phyloP scores from a whole-genome alignment of 92 coral and sea anemone species.

The Ricordea florida region DNA sequence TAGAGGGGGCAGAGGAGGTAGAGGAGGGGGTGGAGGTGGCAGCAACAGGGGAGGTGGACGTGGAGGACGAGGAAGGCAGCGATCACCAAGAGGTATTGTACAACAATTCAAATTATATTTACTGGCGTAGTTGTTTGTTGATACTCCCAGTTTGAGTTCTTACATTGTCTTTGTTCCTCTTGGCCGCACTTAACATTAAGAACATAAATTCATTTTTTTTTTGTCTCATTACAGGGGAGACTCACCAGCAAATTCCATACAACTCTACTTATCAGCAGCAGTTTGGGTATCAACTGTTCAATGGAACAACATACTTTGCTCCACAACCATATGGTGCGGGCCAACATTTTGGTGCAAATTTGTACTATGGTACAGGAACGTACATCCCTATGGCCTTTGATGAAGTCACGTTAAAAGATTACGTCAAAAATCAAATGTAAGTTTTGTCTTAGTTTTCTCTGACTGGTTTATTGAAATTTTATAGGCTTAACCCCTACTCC shows the following conservation, averaged over 20 bases:
- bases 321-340: constrained; percentile 60
- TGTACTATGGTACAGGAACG: constrained; percentile 71
- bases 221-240: constrained; percentile 23
- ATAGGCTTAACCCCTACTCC: too few species aligned
- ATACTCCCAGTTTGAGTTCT: too few species aligned
- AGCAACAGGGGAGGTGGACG: too few species aligned
- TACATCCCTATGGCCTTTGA: constrained; percentile 61
- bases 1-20: constrained; percentile 83
- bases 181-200: too few species aligned
- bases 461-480: too few species aligned
- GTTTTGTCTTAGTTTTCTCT: too few species aligned
- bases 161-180: too few species aligned
- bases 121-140: too few species aligned
- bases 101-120: too few species aligned
- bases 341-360: constrained; percentile 72
- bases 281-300: constrained; percentile 68
- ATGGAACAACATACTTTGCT: constrained; percentile 82
- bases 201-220: too few species aligned
- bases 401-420: constrained; percentile 71
- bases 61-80: constrained; percentile 88
- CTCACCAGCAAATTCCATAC: constrained; percentile 78
- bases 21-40: constrained; percentile 97
- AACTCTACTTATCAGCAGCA: constrained; percentile 66
- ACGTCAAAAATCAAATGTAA: constrained; percentile 93
- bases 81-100: constrained; percentile 87